phyloP scores from a whole-genome alignment of 1,140 invertebrate species.

The Panagrolaimus sp. region DNA sequence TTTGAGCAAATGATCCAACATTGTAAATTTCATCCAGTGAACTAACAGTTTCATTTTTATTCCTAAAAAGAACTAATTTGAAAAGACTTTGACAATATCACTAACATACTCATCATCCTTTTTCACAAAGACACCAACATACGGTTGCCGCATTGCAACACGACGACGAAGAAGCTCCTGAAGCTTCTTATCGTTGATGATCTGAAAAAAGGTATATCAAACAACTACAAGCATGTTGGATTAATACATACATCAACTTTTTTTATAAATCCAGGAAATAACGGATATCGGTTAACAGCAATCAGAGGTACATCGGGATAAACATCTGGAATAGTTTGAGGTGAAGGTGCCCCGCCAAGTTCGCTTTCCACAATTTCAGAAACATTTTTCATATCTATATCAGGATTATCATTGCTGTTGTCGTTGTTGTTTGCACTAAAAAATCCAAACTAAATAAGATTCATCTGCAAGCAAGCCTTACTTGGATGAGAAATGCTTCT shows the following conservation, averaged over 20 bases:
- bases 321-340: slow-evolving; percentile 81
- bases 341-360: slow-evolving; percentile 66
- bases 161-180: slow-evolving; percentile 86
- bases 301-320: slow-evolving; percentile 93
- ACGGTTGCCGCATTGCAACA: slow-evolving; percentile 90
- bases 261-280: slow-evolving; percentile 97
- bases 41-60: slow-evolving; percentile 69
- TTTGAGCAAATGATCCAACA: slow-evolving; percentile 93
- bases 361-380: slow-evolving; percentile 60
- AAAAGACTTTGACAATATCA: slow-evolving; percentile 32
- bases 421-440: background rate
- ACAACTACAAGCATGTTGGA: background rate
- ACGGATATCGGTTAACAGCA: slow-evolving; percentile 84
- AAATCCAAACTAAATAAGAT: slow-evolving; percentile 42
- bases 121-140: slow-evolving; percentile 93
- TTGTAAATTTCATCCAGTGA: slow-evolving; percentile 79
- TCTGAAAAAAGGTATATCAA: slow-evolving; percentile 31
- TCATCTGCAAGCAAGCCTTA: background rate
- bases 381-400: slow-evolving; percentile 12
- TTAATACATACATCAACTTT: slow-evolving; percentile 75
- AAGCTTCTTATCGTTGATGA: slow-evolving; percentile 75
- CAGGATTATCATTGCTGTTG: background rate
- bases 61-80: slow-evolving; percentile 36
- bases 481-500: background rate
- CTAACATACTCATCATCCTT: slow-evolving; percentile 75